A percentile compares a stretch with the other conserved stretches of the same genome.
These are phyloP conservation scores for Drosophila lacertosa DNA, from an alignment of 1,140 invertebrate genomes.

Conservation along the genomic window DNA sequence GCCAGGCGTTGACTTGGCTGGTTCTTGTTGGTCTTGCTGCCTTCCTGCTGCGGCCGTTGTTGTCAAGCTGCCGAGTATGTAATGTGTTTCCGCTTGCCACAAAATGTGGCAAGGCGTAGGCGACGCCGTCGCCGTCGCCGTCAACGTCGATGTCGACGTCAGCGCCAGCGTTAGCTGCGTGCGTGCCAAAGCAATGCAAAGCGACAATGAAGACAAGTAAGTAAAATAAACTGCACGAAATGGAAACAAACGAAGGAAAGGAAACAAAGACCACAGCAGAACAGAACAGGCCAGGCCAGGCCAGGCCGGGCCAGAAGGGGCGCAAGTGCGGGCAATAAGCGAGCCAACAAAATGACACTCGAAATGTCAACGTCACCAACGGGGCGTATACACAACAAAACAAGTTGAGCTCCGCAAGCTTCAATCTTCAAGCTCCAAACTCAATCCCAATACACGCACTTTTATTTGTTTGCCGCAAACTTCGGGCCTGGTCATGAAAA, in stretches of 20 bases:
- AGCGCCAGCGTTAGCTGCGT: conserved; percentile 32
- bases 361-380: conserved; percentile 71
- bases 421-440: conserved; percentile 7
- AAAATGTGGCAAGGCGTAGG: conserved; percentile 53
- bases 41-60: conserved; percentile 29
- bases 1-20: conserved; percentile 44
- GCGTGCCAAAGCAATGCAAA: conserved; percentile 63
- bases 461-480: conserved; percentile 18
- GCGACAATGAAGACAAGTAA: conserved; percentile 37
- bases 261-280: conserved; percentile 17
- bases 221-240: conserved; percentile 36
- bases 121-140: conserved; percentile 34
- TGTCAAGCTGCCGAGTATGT: conserved; percentile 77
- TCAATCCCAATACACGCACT: conserved; percentile 18
- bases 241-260: conserved; percentile 20
- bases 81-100: conserved; percentile 77
- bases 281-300: neutral
- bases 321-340: neutral
- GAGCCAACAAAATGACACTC: conserved; percentile 63
- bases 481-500: neutral
- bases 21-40: conserved; percentile 7
- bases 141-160: conserved; percentile 29
- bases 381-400: conserved; percentile 33
- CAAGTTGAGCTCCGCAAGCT: neutral
- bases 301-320: neutral